phyloP scores from a whole-genome alignment of 2,888 invertebrate genomes.

The Dicycla oo region DNA sequence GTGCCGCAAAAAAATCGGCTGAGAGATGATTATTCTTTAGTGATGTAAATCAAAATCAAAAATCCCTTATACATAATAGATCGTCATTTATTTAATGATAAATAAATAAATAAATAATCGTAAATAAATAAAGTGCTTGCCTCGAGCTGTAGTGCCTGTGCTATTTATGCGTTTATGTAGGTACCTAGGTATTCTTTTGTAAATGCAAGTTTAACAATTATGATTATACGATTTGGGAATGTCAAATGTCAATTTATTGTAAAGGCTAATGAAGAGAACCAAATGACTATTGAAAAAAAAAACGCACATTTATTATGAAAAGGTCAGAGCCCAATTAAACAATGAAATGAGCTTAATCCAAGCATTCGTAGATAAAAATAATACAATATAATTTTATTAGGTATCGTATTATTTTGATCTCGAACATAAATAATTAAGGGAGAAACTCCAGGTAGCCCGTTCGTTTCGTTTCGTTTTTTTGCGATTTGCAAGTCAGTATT shows the following conservation, averaged over 20 bases:
- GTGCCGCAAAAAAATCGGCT: background rate
- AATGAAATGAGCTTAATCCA: conserved; percentile 3
- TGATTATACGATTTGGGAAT: background rate
- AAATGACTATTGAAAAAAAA: background rate
- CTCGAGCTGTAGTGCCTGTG: background rate
- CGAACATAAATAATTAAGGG: background rate
- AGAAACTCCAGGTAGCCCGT: no score
- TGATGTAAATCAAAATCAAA: background rate
- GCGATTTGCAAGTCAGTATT: no score
- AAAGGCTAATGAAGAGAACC: background rate
- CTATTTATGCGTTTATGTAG: background rate
- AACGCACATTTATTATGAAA: background rate
- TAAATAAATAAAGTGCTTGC: background rate
- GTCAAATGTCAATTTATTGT: background rate
- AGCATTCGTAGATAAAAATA: background rate
- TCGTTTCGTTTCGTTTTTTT: no score
- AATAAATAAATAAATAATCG: no score
- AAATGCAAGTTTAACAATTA: background rate
- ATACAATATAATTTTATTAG: background rate
- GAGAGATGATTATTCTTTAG: background rate
- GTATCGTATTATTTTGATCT: background rate
- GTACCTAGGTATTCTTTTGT: background rate
- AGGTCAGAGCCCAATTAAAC: background rate
- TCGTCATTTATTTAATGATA: no score
- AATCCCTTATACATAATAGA: background rate